Evolutionary conservation across 2,113 vertebrate genomes (phyloP).

Genomic region (Tricholaema leucomelas): DNA sequence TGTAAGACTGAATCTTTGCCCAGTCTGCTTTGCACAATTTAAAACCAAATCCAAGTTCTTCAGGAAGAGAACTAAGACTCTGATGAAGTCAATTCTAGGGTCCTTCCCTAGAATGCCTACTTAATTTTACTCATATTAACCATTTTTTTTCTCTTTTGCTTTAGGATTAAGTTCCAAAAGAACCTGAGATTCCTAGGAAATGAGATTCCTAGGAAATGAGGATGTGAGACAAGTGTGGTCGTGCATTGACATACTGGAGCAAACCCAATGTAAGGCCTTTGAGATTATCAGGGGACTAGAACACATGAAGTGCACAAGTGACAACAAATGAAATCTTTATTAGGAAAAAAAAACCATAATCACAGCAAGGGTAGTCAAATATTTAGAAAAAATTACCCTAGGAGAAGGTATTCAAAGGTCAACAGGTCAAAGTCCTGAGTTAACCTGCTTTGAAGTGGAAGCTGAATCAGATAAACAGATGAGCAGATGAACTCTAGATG

Average conservation of each 20-base stretch:
- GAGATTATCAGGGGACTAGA: not conserved
- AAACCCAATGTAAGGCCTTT: not conserved
- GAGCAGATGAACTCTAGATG: not conserved
- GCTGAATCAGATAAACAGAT: not conserved
- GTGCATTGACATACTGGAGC: not conserved
- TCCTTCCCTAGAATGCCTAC: not conserved
- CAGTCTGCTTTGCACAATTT: not conserved
- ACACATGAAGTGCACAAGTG: not conserved
- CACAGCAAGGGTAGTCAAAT: not conserved
- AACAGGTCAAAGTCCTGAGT: not conserved
- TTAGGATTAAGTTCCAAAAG: not conserved
- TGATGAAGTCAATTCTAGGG: not conserved
- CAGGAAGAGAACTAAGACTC: not conserved
- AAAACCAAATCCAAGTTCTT: not conserved
- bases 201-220: not conserved
- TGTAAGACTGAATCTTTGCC: not conserved
- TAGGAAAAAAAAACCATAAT: not conserved
- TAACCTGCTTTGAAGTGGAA: not conserved
- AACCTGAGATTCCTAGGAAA: not conserved
- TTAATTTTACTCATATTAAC: not conserved
- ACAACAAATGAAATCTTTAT: not conserved
- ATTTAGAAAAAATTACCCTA: not conserved
- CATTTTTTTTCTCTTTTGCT: not conserved
- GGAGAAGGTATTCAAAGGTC: not conserved
- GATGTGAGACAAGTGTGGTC: not conserved